Conservation (phyloP, 2,113 vertebrate species). For the Bufo bufo region DNA sequence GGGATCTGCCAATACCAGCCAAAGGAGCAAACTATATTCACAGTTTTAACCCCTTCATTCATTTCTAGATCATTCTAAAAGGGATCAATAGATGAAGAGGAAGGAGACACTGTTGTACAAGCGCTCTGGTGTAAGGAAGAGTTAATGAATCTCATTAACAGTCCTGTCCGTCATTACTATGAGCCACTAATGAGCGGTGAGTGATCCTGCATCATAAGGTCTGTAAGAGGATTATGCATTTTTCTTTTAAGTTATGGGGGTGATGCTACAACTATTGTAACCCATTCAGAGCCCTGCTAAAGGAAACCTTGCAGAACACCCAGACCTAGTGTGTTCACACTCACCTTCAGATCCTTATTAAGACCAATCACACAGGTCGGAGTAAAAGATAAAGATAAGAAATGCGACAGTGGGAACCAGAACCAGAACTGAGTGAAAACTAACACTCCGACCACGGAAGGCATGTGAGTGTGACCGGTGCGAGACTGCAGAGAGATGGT, state of each 20-base stretch:
- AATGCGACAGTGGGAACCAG: conserved; percentile 98
- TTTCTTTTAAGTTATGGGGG: conserved; percentile 54
- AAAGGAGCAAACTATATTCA: neutral
- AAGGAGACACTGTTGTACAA: neutral
- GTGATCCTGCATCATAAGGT: conserved; percentile 57
- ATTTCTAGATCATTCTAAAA: neutral
- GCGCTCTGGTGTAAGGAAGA: neutral
- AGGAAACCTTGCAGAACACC: neutral
- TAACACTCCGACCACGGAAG: conserved; percentile 93
- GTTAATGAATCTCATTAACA: conserved; percentile 51
- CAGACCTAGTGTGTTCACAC: conserved; percentile 3
- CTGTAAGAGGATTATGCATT: conserved; percentile 57
- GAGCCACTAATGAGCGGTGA: conserved; percentile 47
- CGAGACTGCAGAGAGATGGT: conserved; percentile 97
- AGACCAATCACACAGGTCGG: conserved; percentile 97
- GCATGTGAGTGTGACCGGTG: conserved; percentile 98
- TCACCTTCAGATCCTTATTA: conserved; percentile 98
- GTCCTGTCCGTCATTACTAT: conserved; percentile 41
- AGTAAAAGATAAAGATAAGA: conserved; percentile 94
- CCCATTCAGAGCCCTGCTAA: neutral
- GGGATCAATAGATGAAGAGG: neutral
- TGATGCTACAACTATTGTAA: conserved; percentile 55
- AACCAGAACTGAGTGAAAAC: conserved; percentile 99
- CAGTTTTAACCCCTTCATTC: neutral
- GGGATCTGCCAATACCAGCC: neutral